Evolutionary conservation across 2,797 vertebrate genomes (phyloP), one percentile per base, ranked within the genome.

Genomic region (Discoglossus pictus): DNA sequence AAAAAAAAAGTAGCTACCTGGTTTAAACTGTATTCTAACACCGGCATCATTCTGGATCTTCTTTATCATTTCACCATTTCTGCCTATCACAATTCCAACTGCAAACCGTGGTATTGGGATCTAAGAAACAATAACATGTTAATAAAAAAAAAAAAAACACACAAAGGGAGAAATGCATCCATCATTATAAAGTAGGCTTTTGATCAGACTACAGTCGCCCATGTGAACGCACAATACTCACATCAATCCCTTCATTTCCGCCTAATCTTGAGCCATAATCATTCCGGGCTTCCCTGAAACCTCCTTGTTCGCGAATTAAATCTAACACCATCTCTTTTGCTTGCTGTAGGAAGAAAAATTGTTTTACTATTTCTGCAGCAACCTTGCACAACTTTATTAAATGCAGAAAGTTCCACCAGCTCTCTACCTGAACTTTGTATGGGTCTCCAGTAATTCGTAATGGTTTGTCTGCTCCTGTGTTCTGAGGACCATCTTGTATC

Each of bases 261-360:
- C 96, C 93, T 76, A 93, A 85, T 83, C 97, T 90, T 63, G 96
- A 98, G 31, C 97, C 97, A 44, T 99, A 99, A 46, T 99, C 97
- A 73, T 96, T 94, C 76, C 97, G 89, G 83, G 95, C 92, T 86
- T 99, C 97, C 86, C 96, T 90, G 89, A 97, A 98, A 80, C 90
- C 90, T 84, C 94, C 94, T 82, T 98, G 96, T 79, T 98, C 97
- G 76, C 96, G 91, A 84, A 99, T 99, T 83, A 99, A 90, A 78
- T 99, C 97, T 93, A 99, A 93, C 75, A 99, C 97, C 97, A 99
- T 98, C 74, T 99, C 97, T 89, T 98, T 99, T 76, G 97, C 97
- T 99, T 99, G 96, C 97, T 99, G 23, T 61, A 80, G 80, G 11
- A 80, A 13, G 25, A 66, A 75, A 46, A 69, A 50, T n/a, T n/a